Percentiles rank a stretch among this genome's conserved stretches.
Conservation (phyloP, 2,113 vertebrate genomes). For the Antigone vipio region DNA sequence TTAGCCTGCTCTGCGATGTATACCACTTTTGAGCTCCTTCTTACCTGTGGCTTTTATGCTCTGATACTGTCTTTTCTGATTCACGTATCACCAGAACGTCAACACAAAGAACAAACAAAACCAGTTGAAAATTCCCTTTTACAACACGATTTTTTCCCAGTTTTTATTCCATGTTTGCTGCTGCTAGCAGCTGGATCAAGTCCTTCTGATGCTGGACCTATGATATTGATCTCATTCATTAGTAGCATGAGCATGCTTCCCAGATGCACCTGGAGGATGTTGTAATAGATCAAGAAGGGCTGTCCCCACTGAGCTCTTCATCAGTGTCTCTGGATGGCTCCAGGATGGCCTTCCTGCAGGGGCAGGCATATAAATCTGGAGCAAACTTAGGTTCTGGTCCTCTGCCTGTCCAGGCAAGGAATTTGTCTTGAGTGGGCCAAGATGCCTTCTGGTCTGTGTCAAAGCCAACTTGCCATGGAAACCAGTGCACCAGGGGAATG, state of each 20-base stretch:
- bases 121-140: background rate
- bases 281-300: background rate
- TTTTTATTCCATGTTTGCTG: background rate
- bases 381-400: background rate
- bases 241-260: background rate
- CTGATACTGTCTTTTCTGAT: background rate
- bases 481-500: background rate
- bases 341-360: background rate
- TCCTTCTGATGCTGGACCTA: background rate
- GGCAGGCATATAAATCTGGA: background rate
- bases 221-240: background rate
- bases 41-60: background rate
- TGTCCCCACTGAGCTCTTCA: background rate
- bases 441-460: background rate
- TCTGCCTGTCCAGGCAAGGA: background rate
- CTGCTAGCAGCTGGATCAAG: background rate
- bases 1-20: background rate
- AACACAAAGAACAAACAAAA: background rate
- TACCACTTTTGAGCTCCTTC: background rate
- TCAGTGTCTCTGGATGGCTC: accelerated
- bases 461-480: background rate
- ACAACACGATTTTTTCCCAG: background rate
- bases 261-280: background rate
- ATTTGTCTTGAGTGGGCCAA: background rate
- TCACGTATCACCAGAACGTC: background rate